phyloP scores from a whole-genome alignment of 2,113 vertebrate genomes.

The Meriones unguiculatus region DNA sequence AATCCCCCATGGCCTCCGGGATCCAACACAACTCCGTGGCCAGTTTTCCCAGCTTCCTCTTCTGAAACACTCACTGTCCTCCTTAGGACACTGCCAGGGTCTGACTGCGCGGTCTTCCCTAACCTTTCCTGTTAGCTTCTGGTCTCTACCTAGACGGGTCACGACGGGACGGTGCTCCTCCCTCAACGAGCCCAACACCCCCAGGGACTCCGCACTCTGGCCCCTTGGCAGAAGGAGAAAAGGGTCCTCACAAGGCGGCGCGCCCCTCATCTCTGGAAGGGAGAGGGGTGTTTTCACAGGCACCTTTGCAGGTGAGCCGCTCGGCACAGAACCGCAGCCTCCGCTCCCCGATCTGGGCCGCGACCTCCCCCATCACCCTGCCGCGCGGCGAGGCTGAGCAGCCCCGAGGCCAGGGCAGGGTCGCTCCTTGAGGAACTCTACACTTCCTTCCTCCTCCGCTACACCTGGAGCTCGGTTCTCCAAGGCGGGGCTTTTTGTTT shows the following conservation, averaged over 20 bases:
- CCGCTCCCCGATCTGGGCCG: accelerated
- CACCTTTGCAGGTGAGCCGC: background rate
- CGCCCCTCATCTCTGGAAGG: no score
- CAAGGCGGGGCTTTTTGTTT: background rate
- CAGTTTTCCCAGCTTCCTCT: constrained; percentile 10
- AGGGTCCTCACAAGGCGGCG: background rate
- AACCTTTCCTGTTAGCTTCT: background rate
- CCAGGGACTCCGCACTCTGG: background rate
- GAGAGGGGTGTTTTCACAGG: background rate
- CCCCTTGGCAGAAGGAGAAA: background rate
- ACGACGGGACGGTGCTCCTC: background rate
- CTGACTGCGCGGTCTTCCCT: background rate
- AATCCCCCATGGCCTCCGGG: background rate
- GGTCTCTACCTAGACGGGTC: background rate
- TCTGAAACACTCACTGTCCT: background rate
- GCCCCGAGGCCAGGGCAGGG: background rate
- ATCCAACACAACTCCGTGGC: background rate
- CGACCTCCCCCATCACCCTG: no score
- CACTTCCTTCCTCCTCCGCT: background rate
- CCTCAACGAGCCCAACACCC: background rate
- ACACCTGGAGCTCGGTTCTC: background rate
- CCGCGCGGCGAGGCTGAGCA: background rate
- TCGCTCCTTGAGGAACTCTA: background rate
- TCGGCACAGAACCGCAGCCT: background rate
- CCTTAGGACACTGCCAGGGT: background rate